Conservation (phyloP, 1,140 invertebrate genomes). For the Amyelois transitella region DNA sequence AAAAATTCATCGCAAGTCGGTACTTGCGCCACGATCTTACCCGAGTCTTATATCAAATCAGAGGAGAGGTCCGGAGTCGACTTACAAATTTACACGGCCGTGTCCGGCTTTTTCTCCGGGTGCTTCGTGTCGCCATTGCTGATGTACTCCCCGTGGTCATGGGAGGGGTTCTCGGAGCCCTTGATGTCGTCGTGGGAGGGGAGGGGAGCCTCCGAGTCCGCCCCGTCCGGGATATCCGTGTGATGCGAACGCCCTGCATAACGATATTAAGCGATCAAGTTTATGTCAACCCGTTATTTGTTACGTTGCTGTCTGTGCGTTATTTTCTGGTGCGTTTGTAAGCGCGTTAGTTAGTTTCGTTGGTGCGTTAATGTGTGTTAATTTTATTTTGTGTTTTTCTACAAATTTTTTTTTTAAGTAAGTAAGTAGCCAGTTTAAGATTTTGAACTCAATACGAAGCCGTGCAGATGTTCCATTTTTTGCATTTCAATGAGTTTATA, state of each 20-base stretch:
- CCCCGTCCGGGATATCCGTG: conserved; percentile 74
- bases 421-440: no score
- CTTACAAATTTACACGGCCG: conserved; percentile 71
- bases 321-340: not conserved
- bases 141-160: conserved; percentile 75
- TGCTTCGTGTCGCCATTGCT: conserved; percentile 74
- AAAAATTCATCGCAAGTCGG: no score
- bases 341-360: no score
- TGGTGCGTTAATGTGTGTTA: no score
- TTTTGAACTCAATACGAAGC: no score
- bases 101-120: conserved; percentile 76
- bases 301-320: not conserved
- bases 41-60: conserved; percentile 1
- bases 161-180: conserved; percentile 74
- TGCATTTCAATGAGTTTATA: no score
- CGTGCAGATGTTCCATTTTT: no score
- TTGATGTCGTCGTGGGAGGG: conserved; percentile 69
- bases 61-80: conserved; percentile 12
- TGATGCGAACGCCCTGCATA: conserved; percentile 75
- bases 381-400: no score
- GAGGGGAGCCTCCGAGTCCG: conserved; percentile 68
- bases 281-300: not conserved
- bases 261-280: conserved; percentile 63
- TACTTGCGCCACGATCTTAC: no score
- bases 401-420: no score